These are phyloP conservation scores for Gymnothorax javanicus DNA, from an alignment of 2,797 vertebrate genomes.

Conservation along the genomic window DNA sequence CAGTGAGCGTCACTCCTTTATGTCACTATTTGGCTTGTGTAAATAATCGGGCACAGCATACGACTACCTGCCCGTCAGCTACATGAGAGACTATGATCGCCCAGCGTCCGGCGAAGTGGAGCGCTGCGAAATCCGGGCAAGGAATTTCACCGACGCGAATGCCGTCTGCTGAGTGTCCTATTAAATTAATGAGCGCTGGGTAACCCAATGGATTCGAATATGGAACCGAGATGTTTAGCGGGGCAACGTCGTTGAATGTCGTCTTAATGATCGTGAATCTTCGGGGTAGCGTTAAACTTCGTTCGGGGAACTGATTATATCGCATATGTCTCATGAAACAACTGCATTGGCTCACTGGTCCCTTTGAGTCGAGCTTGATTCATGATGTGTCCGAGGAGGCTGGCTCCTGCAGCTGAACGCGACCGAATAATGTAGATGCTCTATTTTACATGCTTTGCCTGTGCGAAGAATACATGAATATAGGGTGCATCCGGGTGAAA, in stretches of 20 bases:
- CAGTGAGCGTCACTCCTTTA: neutral
- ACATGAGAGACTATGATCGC: neutral
- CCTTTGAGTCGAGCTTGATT: neutral
- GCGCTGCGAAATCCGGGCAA: neutral
- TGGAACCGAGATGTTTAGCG: neutral
- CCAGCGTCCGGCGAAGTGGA: neutral
- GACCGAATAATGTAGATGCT: neutral
- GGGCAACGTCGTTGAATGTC: neutral
- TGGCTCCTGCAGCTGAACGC: neutral
- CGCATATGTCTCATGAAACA: neutral
- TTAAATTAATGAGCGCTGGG: neutral
- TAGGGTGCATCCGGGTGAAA: neutral
- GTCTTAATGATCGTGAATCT: neutral
- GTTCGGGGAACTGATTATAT: neutral
- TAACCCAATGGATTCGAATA: neutral
- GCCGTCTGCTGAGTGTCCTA: neutral
- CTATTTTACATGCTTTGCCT: neutral
- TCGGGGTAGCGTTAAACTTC: neutral
- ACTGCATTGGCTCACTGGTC: neutral
- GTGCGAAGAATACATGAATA: neutral
- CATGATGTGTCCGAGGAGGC: neutral
- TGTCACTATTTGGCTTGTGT: constrained; percentile 1
- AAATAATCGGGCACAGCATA: neutral
- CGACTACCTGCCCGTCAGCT: neutral
- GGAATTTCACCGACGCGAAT: neutral